Percentiles rank a stretch among this genome's conserved stretches.
phyloP scores from a whole-genome alignment of 2,113 vertebrate genomes.

The Pampusana beccarii region DNA sequence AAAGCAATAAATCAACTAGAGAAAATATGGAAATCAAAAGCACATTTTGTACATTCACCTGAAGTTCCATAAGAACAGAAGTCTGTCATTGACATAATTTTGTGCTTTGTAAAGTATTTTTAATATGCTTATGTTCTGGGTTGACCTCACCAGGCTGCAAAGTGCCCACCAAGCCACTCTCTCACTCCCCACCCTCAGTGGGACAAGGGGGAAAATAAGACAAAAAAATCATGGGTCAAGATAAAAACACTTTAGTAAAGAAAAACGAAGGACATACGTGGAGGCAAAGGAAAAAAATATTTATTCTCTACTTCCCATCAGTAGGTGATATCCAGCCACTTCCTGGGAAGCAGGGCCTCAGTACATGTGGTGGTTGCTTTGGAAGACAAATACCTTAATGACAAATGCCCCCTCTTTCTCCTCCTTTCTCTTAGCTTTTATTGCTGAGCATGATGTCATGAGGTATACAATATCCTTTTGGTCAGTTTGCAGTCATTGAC shows the following conservation, averaged over 20 bases:
- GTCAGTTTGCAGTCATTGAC: not conserved
- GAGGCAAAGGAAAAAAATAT: not conserved
- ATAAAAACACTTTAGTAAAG: not conserved
- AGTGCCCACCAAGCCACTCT: not conserved
- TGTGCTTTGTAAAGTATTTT: not conserved
- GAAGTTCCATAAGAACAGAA: not conserved
- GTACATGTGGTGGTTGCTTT: accelerated
- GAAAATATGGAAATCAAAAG: not conserved
- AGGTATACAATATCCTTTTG: not conserved
- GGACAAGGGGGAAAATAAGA: not conserved
- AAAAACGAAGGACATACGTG: not conserved
- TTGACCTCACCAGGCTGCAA: not conserved
- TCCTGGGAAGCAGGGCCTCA: not conserved
- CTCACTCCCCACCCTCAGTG: not conserved
- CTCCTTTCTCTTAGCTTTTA: not conserved
- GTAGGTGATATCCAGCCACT: not conserved
- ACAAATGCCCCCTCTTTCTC: not conserved
- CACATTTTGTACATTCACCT: not conserved
- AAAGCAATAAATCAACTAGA: not conserved
- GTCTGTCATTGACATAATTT: not conserved
- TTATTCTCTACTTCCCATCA: not conserved
- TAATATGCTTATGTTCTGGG: not conserved
- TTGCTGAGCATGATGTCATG: accelerated
- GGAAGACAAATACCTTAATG: not conserved
- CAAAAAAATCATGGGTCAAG: not conserved